These are phyloP conservation scores for Crypturellus tataupa DNA, from an alignment of 2,797 vertebrate genomes.

Conservation along the genomic window DNA sequence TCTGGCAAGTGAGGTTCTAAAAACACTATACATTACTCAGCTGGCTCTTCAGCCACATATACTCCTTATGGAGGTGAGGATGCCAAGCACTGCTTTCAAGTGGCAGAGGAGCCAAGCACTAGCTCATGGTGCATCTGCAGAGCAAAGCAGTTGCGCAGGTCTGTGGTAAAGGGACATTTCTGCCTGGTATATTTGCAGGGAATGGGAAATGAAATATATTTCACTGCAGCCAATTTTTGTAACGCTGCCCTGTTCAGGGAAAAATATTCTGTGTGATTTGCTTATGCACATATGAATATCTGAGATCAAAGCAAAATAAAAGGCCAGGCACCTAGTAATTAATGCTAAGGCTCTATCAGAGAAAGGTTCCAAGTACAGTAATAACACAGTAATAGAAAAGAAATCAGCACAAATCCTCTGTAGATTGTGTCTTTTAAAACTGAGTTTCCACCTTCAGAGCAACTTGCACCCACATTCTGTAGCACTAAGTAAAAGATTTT, in stretches of 20 bases:
- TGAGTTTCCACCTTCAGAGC: neutral
- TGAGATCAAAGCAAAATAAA: neutral
- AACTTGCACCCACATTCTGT: neutral
- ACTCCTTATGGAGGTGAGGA: neutral
- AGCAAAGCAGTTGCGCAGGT: neutral
- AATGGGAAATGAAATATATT: neutral
- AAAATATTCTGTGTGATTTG: neutral
- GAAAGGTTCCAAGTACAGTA: neutral
- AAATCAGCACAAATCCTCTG: neutral
- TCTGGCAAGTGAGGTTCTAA: neutral
- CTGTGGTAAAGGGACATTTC: neutral
- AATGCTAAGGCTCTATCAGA: neutral
- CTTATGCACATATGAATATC: neutral
- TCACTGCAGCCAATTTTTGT: neutral
- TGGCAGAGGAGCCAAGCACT: fast-evolving
- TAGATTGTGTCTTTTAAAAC: neutral
- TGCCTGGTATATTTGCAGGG: neutral
- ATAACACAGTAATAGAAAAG: neutral
- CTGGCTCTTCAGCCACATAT: neutral
- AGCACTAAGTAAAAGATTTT: neutral
- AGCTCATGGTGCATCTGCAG: neutral
- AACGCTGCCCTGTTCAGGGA: neutral
- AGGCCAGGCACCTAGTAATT: neutral
- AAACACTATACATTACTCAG: constrained; percentile 41
- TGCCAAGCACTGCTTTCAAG: neutral